Evolutionary conservation across 2,113 vertebrate species (phyloP).

Genomic region (Engystomops pustulosus): DNA sequence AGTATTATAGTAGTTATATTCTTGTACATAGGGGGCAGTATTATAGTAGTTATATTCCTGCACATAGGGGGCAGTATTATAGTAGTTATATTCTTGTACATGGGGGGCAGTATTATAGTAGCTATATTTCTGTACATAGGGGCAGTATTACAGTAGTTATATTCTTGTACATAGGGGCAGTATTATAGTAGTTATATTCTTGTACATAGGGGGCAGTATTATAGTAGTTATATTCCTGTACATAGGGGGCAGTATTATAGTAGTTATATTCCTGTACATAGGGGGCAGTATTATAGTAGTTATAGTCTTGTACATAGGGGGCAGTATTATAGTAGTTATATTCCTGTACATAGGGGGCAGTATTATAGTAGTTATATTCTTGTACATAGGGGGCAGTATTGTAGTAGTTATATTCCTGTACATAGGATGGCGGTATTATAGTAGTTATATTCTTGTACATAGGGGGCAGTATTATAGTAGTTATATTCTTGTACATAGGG

Average conservation of each 20-base stretch:
- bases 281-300: not conserved
- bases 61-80: too few species aligned
- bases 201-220: slow-evolving; percentile 13
- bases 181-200: slow-evolving; percentile 12
- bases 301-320: not conserved
- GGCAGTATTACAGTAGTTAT: not conserved
- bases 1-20: too few species aligned
- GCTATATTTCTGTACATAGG: not conserved
- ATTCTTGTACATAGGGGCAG: not conserved
- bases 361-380: too few species aligned
- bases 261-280: slow-evolving; percentile 1
- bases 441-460: too few species aligned
- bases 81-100: too few species aligned
- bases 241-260: not conserved
- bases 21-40: not conserved
- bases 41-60: not conserved
- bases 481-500: too few species aligned
- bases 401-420: too few species aligned
- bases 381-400: too few species aligned
- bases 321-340: not conserved
- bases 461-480: too few species aligned
- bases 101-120: not conserved
- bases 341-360: too few species aligned
- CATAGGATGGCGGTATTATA: too few species aligned
- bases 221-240: not conserved